phyloP scores from a whole-genome alignment of 2,797 vertebrate species.

The Amniataba percoides region DNA sequence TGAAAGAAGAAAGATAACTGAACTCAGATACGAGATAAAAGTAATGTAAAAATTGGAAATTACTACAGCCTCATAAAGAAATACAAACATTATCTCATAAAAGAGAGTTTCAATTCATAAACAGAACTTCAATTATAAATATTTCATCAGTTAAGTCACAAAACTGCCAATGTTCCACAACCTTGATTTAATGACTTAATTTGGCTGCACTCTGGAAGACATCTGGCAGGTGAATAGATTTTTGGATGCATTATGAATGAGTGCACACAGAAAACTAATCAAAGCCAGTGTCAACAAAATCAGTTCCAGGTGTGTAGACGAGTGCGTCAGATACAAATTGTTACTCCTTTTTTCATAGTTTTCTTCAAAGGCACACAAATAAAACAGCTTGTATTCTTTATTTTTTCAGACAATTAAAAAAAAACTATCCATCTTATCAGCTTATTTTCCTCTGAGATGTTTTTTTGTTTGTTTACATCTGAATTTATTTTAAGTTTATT shows the following conservation, averaged over 20 bases:
- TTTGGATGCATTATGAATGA: constrained; percentile 21
- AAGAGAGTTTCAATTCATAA: background rate
- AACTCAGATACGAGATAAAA: background rate
- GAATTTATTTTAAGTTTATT: background rate
- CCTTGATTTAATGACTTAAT: constrained; percentile 26
- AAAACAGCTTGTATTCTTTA: background rate
- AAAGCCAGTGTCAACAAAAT: constrained; percentile 14
- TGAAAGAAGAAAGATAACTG: constrained; percentile 1
- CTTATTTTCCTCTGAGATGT: background rate
- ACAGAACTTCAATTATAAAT: background rate
- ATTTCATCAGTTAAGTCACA: constrained; percentile 23
- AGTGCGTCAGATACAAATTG: background rate
- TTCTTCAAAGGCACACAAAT: background rate
- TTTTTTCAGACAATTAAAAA: background rate
- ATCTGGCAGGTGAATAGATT: constrained; percentile 45
- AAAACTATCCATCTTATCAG: background rate
- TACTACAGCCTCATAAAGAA: background rate
- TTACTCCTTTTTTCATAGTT: background rate
- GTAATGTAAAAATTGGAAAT: background rate
- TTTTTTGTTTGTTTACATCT: background rate
- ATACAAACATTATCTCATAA: background rate
- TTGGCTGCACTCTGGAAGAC: constrained; percentile 13
- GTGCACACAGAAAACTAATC: constrained; percentile 22
- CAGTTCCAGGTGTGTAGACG: constrained; percentile 19
- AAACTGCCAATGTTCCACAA: background rate